Evolutionary conservation across 2,797 vertebrate species (phyloP), one percentile per base, ranked within the genome.

Genomic region (Spinus pinus): DNA sequence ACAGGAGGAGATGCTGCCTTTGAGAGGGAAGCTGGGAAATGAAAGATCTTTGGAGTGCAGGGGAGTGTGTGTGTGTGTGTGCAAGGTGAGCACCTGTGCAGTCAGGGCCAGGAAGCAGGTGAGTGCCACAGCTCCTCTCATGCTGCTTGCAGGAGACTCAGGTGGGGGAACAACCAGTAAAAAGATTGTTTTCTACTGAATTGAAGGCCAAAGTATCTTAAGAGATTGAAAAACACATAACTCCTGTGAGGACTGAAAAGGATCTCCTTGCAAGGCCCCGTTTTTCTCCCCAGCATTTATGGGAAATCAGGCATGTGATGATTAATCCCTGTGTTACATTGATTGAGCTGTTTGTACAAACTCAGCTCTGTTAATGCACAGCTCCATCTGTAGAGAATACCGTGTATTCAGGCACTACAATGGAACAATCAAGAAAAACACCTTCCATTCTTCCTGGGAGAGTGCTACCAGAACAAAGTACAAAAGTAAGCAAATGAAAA

Each of bases 331-430:
- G 62, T 93, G 89, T 86, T 95, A 41, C 50, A 31, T 50, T 88
- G 79, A 96, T 88, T 95, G 86, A 94, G 50, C 70, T 92, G 96
- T 86, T 95, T 89, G 91, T 96, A 90, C 69, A 88, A 94, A 95
- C 73, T 64, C 86, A 62, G 57, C 86, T 88, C 92, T 80, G 81
- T 93, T 95, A 91, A 96, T 96, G 54, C 33, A 85, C 61, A 88
- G 86, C 81, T 86, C 61, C 93, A 90, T 97, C 95, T 92, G 74
- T 69, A 84, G 73, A 92, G 91, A 83, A 88, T 91, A 78, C 80
- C 53, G 57, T 75, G 92, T 84, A 94, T 91, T 74, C 77, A 95
- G 90, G 86, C 44, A 39, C 75, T 86, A 82, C 70, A 88, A 74
- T 91, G 87, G 73, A 91, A 91, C 64, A 86, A 91, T 91, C 94